Base-by-base conservation (phyloP, 2,797 vertebrate species). In the Danio kyathit region DNA sequence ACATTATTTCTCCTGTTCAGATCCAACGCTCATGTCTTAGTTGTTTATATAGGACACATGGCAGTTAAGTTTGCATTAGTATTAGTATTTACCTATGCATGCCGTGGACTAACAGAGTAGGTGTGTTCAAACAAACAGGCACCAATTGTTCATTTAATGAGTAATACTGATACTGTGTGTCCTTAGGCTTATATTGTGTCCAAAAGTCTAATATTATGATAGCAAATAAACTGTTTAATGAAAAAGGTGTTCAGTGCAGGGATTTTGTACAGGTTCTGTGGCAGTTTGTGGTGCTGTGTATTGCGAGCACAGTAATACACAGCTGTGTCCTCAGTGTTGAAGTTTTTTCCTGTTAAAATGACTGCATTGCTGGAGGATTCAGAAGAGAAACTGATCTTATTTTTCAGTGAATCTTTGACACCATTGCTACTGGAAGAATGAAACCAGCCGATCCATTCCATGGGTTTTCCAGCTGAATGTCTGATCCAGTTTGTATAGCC, bases 231-330 rank as follows among this genome's bases (percentile, higher is more conserved):
- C 5, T 0, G n/a, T n/a, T 59, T 19, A 11, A 17, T 17, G 41
- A 5, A 29, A 64, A 11, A 63, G n/a, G 5, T 43, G 60, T 40
- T 61, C 1, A 10, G 7, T 29, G 57, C 12, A 63, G 1, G 7
- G 54, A 79, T 84, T 64, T 84, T 84, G 80, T 81, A 17, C 7
- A 29, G 56, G 5, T 48, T 17, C 29, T 74, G 8, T 54, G 8
- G 41, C 52, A 14, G 6, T 69, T 29, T 81, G 14, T 76, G 10
- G 63, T 57, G 83, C 70, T 81, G 87, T 87, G 80, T 4, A 6
- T 64, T 0, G 17, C 0, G 48, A 1, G 78, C 86, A 65, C 87
- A 88, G 7, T 86, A 87, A 85, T 89, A 89, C 41, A n/a, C n/a
- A n/a, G n/a, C n/a, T n/a, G n/a, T n/a, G n/a, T n/a, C n/a, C n/a